Base-by-base conservation (phyloP, 1,140 invertebrate genomes). In the Diuraphis noxia region DNA sequence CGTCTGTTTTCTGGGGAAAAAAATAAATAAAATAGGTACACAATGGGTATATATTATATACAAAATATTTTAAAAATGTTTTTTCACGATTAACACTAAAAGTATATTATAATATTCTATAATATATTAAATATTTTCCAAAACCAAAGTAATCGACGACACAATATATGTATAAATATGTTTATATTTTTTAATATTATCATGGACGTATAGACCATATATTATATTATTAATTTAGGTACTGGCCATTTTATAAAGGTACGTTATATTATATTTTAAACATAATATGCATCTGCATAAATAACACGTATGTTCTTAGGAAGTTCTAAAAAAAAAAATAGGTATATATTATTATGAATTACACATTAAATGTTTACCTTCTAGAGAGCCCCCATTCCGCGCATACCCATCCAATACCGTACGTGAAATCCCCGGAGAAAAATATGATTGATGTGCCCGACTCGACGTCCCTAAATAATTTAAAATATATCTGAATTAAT, bases 81-180 rank as follows among this genome's bases (percentile, higher is more conserved):
- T 72, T 72, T n/a, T 13, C n/a, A 72, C 17, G 13, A 5, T 72
- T n/a, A n/a, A 72, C 56, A 72, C 56, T 72, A 72, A n/a, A 72
- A 72, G 56, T 72, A 72, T 72, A 72, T 72, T n/a, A 72, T 34
- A 34, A 63, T n/a, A 23, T n/a, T 72, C 30, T 72, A 72, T 10
- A n/a, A 72, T n/a, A n/a, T n/a, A 72, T 72, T 72, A 72, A 72
- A 72, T 72, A 72, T 72, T 72, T 72, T 72, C 56, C 56, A 72
- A 72, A 72, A 72, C n/a, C 56, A 72, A 72, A 6, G 56, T 72
- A 72, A 72, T 72, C 56, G 30, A 72, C 56, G 56, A 72, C 34
- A n/a, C 56, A 72, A n/a, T 72, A n/a, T 63, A 63, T 63, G 10
- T 13, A 30, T 63, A 63, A n/a, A 63, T 30, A 52, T 52, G 7